These are phyloP conservation scores for human (Homo sapiens) DNA, from an alignment of 2,113 vertebrate species.

Conservation along the genomic window GRCh38 chrX:113634001-113634500, in stretches of 20 bases:
- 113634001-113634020: too few relatives aligned
- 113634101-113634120: neutral
- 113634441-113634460: neutral
- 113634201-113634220: slow-evolving; percentile 18
- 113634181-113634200: neutral
- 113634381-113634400: neutral
- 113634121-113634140: neutral
- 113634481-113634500: neutral
- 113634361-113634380: neutral
- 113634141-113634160: neutral
- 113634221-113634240: neutral
- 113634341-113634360: neutral
- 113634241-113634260: neutral
- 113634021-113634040: too few relatives aligned
- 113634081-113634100: neutral
- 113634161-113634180: neutral
- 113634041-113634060: too few relatives aligned
- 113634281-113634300: neutral
- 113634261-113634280: neutral
- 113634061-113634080: neutral
- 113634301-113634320: neutral
- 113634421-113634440: neutral
- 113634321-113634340: slow-evolving; percentile 1
- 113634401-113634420: neutral
- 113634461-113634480: neutral